Conservation (phyloP, 2,888 invertebrate species). For the Anorthoa munda region DNA sequence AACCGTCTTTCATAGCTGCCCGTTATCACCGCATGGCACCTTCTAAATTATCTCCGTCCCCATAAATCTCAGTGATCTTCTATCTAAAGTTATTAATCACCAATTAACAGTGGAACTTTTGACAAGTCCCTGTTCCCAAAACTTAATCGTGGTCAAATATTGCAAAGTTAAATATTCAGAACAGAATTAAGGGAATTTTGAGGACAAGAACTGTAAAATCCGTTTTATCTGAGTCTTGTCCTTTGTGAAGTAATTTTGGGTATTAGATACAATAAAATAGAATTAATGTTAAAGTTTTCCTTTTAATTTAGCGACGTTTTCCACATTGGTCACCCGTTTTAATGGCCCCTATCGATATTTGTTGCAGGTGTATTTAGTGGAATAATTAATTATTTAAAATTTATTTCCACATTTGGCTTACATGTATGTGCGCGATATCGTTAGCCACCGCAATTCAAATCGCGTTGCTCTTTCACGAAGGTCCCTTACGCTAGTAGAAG, state of each 20-base stretch:
- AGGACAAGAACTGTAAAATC: slow-evolving; percentile 6
- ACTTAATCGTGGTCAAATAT: slow-evolving; percentile 51
- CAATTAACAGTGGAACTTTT: slow-evolving; percentile 43
- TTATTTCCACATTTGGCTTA: too few species aligned
- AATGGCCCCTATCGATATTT: too few species aligned
- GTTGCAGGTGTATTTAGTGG: too few species aligned
- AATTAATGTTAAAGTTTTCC: background rate
- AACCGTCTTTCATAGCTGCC: background rate
- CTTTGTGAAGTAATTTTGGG: slow-evolving; percentile 11
- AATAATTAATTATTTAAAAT: too few species aligned
- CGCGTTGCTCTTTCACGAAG: too few species aligned
- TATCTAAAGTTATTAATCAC: slow-evolving; percentile 53
- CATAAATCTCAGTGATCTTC: slow-evolving; percentile 49
- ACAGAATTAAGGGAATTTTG: slow-evolving; percentile 9
- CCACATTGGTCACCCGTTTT: too few species aligned
- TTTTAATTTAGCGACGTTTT: background rate
- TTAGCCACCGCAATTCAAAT: too few species aligned
- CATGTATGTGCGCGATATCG: too few species aligned
- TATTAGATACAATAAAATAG: slow-evolving; percentile 6
- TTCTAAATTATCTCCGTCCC: slow-evolving; percentile 19
- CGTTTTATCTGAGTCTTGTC: background rate
- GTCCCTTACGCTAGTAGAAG: too few species aligned
- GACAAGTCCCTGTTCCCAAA: slow-evolving; percentile 41
- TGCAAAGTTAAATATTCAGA: slow-evolving; percentile 31
- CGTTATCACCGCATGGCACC: slow-evolving; percentile 5